phyloP scores from a whole-genome alignment of 1,140 invertebrate species.

The Pararge aegeria region DNA sequence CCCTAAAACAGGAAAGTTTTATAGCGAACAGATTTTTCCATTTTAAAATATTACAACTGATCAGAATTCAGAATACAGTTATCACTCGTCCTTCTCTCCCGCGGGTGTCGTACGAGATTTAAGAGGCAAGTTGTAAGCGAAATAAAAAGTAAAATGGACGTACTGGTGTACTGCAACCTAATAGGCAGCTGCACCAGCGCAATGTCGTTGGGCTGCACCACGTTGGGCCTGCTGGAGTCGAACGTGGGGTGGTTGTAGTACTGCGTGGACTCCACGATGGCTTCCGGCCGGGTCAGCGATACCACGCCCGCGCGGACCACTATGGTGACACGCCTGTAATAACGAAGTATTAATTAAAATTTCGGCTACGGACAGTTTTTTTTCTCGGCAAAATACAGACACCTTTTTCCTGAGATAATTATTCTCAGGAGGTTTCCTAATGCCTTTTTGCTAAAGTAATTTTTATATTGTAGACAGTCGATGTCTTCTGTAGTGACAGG shows the following conservation, averaged over 20 bases:
- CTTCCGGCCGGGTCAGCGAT: conserved; percentile 38
- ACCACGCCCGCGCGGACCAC: conserved; percentile 51
- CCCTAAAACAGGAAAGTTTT: conserved; percentile 27
- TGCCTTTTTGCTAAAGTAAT: too few species aligned
- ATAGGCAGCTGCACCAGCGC: conserved; percentile 36
- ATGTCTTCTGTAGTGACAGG: too few species aligned
- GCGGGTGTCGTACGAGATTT: too few species aligned
- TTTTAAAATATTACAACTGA: too few species aligned
- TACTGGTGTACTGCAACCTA: conserved; percentile 44
- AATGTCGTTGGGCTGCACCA: conserved; percentile 59
- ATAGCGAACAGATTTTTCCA: background rate
- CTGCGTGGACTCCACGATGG: conserved; percentile 42
- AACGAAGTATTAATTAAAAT: background rate
- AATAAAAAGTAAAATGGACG: conserved; percentile 18
- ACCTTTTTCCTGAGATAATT: too few species aligned
- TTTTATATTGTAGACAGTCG: too few species aligned
- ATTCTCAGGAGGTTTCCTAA: too few species aligned
- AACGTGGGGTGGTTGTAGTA: conserved; percentile 59
- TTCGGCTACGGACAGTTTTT: too few species aligned
- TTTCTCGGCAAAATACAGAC: too few species aligned
- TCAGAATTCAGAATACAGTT: background rate
- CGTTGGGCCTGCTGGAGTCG: conserved; percentile 25
- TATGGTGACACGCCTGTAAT: conserved; percentile 42
- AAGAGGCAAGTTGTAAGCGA: too few species aligned
- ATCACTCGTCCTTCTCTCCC: background rate